A percentile compares a stretch with the other conserved stretches of the same genome.
These are phyloP conservation scores for Parambassis ranga DNA, from an alignment of 2,797 vertebrate genomes.

Conservation along the genomic window DNA sequence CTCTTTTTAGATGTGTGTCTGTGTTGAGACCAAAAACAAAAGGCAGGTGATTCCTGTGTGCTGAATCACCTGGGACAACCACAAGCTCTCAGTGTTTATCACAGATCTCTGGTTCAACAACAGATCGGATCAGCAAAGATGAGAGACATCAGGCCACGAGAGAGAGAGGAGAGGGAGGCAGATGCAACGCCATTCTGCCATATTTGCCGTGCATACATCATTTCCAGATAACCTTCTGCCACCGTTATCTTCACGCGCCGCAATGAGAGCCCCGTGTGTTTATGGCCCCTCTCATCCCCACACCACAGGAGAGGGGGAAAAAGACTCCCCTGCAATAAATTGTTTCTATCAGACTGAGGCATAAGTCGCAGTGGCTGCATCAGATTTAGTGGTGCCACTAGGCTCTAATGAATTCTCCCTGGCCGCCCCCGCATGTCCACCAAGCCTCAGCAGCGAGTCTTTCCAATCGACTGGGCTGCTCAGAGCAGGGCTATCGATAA, in stretches of 20 bases:
- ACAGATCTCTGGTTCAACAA: conserved; percentile 37
- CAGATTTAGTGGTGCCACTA: conserved; percentile 56
- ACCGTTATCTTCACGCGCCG: conserved; percentile 45
- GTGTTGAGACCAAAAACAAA: neutral
- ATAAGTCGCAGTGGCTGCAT: conserved; percentile 54
- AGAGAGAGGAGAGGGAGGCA: neutral
- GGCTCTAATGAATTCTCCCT: conserved; percentile 65
- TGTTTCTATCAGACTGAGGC: conserved; percentile 48
- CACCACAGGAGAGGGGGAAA: conserved; percentile 43
- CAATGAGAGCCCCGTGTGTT: conserved; percentile 55
- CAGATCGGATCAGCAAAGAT: conserved; percentile 45
- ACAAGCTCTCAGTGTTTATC: conserved; percentile 27
- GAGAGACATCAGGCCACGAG: conserved; percentile 19
- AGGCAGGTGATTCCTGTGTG: neutral
- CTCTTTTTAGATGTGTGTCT: neutral
- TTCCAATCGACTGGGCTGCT: conserved; percentile 45
- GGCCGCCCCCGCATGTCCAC: conserved; percentile 31
- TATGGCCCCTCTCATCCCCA: conserved; percentile 52
- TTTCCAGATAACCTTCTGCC: conserved; percentile 65
- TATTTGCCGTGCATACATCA: conserved; percentile 56
- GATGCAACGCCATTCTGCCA: neutral
- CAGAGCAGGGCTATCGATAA: conserved; percentile 63
- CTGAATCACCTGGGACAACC: conserved; percentile 11
- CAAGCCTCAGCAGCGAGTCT: conserved; percentile 28
- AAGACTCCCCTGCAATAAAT: conserved; percentile 57